Conservation (phyloP, 2,797 vertebrate species). For the Petrocephalus sullivani region DNA sequence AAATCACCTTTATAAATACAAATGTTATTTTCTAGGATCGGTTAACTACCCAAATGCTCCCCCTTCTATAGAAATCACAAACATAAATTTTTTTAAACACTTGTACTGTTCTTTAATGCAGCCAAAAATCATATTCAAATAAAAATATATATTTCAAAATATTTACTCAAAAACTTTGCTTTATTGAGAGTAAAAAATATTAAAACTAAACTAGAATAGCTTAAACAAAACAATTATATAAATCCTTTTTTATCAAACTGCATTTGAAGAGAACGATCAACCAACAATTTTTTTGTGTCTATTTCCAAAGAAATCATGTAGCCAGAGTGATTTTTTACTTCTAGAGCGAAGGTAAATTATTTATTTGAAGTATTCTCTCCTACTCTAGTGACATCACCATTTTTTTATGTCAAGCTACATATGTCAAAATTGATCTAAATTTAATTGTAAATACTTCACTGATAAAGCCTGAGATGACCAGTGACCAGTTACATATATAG, state of each 20-base stretch:
- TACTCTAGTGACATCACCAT: neutral
- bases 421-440: neutral
- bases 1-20: neutral
- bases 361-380: neutral
- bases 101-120: neutral
- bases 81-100: neutral
- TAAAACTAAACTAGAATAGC: neutral
- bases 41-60: neutral
- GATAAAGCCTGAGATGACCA: neutral
- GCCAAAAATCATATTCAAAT: neutral
- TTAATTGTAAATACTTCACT: neutral
- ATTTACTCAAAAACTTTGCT: neutral
- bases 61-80: neutral
- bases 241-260: neutral
- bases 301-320: neutral
- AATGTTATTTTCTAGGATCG: neutral
- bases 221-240: neutral
- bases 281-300: neutral
- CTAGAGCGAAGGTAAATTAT: neutral
- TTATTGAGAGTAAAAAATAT: neutral
- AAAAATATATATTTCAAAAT: neutral
- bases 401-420: neutral
- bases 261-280: no score
- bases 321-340: neutral
- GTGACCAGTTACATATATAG: neutral